Percentiles rank a stretch among this genome's conserved stretches.
Evolutionary conservation across 1,140 invertebrate species (phyloP).

Genomic region (Eubasilissa regina): DNA sequence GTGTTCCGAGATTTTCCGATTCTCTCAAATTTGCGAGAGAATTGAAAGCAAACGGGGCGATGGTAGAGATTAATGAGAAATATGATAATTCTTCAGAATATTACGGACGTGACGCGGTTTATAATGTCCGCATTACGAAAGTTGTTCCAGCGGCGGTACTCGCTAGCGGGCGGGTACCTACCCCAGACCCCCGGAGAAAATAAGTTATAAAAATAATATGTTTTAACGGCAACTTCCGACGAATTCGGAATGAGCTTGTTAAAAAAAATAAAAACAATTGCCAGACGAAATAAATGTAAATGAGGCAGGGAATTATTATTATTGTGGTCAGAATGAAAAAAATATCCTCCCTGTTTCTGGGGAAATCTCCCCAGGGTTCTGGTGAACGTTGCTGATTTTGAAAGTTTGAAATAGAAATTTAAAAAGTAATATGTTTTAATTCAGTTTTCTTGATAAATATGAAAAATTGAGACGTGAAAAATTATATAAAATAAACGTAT

Average conservation of each 20-base stretch:
- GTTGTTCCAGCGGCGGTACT: background rate
- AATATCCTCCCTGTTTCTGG: background rate
- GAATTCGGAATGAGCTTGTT: slow-evolving; percentile 33
- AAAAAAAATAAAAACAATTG: slow-evolving; percentile 36
- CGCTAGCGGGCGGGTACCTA: background rate
- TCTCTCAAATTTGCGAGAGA: no score
- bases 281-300: background rate
- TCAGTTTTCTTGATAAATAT: no score
- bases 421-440: no score
- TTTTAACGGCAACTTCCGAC: slow-evolving; percentile 16
- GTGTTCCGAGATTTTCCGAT: no score
- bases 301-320: background rate
- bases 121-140: background rate
- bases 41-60: no score
- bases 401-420: no score
- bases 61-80: background rate
- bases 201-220: slow-evolving; percentile 30
- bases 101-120: slow-evolving; percentile 5
- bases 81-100: background rate
- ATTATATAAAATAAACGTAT: no score
- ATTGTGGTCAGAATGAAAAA: background rate
- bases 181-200: slow-evolving; percentile 9
- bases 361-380: no score
- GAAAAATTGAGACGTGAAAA: no score
- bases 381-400: no score